phyloP scores from a whole-genome alignment of 1,140 invertebrate genomes.

The Andrena cerasifolii region DNA sequence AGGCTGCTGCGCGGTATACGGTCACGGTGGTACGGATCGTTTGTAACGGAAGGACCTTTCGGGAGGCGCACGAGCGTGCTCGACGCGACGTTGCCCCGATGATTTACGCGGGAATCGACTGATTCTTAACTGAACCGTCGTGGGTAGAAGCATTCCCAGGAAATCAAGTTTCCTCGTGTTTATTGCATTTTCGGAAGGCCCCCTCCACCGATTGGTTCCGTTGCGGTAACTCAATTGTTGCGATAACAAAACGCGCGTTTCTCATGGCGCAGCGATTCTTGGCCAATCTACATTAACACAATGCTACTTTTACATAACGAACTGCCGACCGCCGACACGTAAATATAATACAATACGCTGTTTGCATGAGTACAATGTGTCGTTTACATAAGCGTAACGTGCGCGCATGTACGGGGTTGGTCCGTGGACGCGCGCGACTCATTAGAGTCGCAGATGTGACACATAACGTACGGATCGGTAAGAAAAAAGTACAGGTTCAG shows the following conservation, averaged over 20 bases:
- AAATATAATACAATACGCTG: constrained; percentile 67
- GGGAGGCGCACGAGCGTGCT: not conserved
- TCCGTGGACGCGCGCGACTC: not conserved
- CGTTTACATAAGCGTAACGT: constrained; percentile 61
- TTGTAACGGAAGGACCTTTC: not conserved
- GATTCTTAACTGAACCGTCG: too few species aligned
- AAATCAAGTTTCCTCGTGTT: too few species aligned
- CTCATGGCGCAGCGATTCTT: constrained; percentile 30
- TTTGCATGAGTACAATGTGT: constrained; percentile 65
- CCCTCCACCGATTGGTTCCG: not conserved
- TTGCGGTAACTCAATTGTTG: not conserved
- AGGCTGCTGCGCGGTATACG: not conserved
- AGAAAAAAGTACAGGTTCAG: too few species aligned
- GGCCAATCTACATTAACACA: constrained; percentile 53
- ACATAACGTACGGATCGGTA: not conserved
- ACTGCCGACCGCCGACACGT: constrained; percentile 45
- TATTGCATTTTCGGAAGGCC: too few species aligned
- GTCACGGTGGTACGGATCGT: not conserved
- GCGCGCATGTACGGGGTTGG: not conserved
- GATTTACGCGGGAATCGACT: too few species aligned
- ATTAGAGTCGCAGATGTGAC: constrained; percentile 10
- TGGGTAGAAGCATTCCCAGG: too few species aligned
- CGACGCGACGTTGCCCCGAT: too few species aligned
- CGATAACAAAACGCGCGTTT: too few species aligned
- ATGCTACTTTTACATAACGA: constrained; percentile 60